Conservation (phyloP, 2,113 vertebrate genomes). For the Ciconia stormi region DNA sequence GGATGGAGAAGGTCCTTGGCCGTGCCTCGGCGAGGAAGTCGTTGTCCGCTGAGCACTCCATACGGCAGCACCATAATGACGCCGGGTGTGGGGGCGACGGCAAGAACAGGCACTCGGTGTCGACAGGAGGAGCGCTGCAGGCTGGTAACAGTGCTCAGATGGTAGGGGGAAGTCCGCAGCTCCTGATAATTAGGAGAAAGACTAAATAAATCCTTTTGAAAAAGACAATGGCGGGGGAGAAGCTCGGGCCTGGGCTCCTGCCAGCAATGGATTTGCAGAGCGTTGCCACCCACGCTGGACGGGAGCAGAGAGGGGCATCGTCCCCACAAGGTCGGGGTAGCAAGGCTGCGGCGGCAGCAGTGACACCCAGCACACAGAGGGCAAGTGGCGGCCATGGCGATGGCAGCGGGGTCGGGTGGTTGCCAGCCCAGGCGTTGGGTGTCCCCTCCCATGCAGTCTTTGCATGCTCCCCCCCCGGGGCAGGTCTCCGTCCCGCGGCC, state of each 20-base stretch:
- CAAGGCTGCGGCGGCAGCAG: rapidly evolving
- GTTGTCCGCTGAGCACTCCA: rapidly evolving
- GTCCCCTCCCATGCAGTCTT: background rate
- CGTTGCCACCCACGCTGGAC: rapidly evolving
- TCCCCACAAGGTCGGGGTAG: background rate
- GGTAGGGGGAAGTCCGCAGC: background rate
- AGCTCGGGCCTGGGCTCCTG: background rate
- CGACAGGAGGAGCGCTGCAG: background rate
- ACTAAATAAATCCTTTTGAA: background rate
- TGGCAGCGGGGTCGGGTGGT: rapidly evolving
- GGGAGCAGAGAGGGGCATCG: background rate
- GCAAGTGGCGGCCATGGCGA: rapidly evolving
- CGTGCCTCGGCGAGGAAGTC: rapidly evolving
- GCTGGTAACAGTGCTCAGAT: background rate
- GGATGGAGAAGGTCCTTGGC: background rate
- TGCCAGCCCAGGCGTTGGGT: background rate
- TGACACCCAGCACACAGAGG: rapidly evolving
- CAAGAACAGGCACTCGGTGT: background rate
- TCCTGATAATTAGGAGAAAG: conserved; percentile 24
- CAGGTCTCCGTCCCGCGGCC: background rate
- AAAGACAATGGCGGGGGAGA: background rate
- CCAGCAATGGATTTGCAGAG: background rate
- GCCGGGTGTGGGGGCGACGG: background rate
- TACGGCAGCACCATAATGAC: background rate
- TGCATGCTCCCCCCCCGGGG: background rate